A percentile compares a stretch with the other conserved stretches of the same genome.
Conservation (phyloP, 1,140 invertebrate species). For the Fopius arisanus region DNA sequence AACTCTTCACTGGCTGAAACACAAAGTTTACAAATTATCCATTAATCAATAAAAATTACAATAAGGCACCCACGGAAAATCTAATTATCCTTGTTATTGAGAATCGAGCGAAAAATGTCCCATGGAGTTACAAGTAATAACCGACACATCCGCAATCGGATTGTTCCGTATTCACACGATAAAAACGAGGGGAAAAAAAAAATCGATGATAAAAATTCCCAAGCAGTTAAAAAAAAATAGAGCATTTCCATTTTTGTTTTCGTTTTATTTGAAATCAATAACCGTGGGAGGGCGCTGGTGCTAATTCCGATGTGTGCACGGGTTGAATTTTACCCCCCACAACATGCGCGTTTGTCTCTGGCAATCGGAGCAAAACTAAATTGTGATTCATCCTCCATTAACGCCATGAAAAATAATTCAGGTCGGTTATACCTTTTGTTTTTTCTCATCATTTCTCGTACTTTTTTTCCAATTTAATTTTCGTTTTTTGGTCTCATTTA, state of each 20-base stretch:
- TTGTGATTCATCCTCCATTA: background rate
- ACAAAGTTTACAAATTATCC: too few relatives aligned
- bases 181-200: background rate
- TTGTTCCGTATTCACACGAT: too few relatives aligned
- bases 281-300: background rate
- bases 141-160: too few relatives aligned
- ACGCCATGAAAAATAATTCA: too few relatives aligned
- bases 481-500: conserved; percentile 16
- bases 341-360: background rate
- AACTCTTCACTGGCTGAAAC: too few relatives aligned
- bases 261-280: background rate
- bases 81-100: too few relatives aligned
- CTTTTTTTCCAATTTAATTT: background rate
- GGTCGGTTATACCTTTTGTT: background rate
- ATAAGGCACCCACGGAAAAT: too few relatives aligned
- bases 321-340: background rate
- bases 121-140: too few relatives aligned
- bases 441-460: background rate
- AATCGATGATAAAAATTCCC: background rate
- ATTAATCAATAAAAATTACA: too few relatives aligned
- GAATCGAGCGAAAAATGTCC: too few relatives aligned
- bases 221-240: background rate
- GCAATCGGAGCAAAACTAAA: background rate
- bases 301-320: background rate
- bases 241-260: background rate